These are phyloP conservation scores for Archips crataeganus DNA, from an alignment of 2,888 invertebrate species.

Conservation along the genomic window DNA sequence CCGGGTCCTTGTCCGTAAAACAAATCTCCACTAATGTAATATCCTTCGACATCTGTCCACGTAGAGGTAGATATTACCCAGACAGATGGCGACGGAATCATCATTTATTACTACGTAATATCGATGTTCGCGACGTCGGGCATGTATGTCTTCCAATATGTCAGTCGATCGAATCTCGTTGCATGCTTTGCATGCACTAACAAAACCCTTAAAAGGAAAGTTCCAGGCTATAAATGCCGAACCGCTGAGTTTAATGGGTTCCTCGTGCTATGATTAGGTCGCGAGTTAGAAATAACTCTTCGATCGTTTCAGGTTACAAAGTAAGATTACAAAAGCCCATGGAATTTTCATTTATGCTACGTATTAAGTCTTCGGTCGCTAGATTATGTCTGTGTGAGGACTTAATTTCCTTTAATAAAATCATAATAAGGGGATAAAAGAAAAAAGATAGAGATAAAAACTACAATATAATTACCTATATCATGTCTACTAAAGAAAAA, in stretches of 20 bases:
- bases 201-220: slow-evolving; percentile 1
- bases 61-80: slow-evolving; percentile 12
- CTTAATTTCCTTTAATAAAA: neutral
- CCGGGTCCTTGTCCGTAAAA: slow-evolving; percentile 13
- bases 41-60: slow-evolving; percentile 23
- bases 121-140: neutral
- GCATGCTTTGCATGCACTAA: slow-evolving; percentile 7
- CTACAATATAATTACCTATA: no score
- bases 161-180: neutral
- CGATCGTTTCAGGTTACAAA: slow-evolving; percentile 17
- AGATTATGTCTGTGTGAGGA: neutral
- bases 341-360: slow-evolving; percentile 17
- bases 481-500: no score
- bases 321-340: slow-evolving; percentile 13
- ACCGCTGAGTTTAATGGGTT: slow-evolving; percentile 28
- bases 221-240: slow-evolving; percentile 17
- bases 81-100: slow-evolving; percentile 8
- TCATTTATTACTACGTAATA: slow-evolving; percentile 16
- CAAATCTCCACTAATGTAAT: slow-evolving; percentile 26
- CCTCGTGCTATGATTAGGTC: slow-evolving; percentile 15
- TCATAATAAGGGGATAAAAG: neutral
- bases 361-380: neutral
- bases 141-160: slow-evolving; percentile 6
- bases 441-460: neutral
- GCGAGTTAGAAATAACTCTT: slow-evolving; percentile 26